Evolutionary conservation across 2,888 invertebrate species (phyloP).

Genomic region (Torymus texanus): DNA sequence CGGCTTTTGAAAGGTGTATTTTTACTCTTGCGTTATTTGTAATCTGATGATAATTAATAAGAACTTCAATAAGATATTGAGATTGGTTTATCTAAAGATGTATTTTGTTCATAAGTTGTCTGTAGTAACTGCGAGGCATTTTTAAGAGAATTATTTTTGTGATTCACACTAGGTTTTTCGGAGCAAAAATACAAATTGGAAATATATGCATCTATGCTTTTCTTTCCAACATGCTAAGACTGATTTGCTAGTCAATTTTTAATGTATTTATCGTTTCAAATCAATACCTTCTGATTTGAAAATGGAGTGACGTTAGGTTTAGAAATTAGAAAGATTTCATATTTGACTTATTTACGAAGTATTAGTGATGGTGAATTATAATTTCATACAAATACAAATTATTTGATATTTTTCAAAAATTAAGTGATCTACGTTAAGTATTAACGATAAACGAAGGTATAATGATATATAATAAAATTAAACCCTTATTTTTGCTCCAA

Average conservation of each 20-base stretch:
- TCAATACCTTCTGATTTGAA: constrained; percentile 8
- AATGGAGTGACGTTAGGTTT: neutral
- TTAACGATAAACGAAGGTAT: neutral
- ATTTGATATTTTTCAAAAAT: neutral
- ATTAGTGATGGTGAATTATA: neutral
- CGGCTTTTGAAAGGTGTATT: neutral
- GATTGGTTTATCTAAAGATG: neutral
- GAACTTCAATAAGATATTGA: neutral
- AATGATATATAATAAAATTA: constrained; percentile 10
- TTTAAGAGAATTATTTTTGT: too few relatives aligned
- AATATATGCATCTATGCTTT: neutral
- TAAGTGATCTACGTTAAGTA: neutral
- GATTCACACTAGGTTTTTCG: constrained; percentile 14
- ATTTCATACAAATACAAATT: too few relatives aligned
- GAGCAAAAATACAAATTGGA: constrained; percentile 43
- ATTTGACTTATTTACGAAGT: neutral
- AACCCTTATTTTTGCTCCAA: constrained; percentile 47
- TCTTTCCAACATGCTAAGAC: constrained; percentile 30
- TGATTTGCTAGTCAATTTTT: constrained; percentile 54
- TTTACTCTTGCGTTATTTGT: neutral
- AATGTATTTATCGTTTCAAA: neutral
- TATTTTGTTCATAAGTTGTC: neutral
- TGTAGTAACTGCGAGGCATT: too few relatives aligned
- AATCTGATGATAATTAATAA: neutral
- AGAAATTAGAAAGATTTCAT: neutral